phyloP scores from a whole-genome alignment of 23 tunicate species.

The Trididemnum nubilum region DNA sequence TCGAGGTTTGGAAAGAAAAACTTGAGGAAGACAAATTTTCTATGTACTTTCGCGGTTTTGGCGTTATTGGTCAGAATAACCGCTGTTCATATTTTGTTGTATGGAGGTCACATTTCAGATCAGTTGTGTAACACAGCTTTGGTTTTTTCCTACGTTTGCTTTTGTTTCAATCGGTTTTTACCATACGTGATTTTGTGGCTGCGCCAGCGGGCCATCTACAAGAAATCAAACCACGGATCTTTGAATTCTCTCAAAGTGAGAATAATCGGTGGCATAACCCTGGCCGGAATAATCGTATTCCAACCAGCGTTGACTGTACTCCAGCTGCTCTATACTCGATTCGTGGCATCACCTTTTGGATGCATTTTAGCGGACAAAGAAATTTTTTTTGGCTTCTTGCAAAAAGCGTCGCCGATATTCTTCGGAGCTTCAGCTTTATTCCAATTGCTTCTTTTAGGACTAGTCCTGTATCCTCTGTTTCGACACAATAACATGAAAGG shows the following conservation, averaged over 20 bases:
- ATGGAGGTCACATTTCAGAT: constrained; percentile 10
- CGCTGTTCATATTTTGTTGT: not conserved
- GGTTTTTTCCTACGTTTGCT: not conserved
- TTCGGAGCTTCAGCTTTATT: constrained; percentile 9
- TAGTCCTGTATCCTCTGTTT: constrained; percentile 8
- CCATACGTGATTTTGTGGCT: constrained; percentile 29
- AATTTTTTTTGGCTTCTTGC: not conserved
- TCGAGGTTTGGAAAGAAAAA: not conserved
- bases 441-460: constrained; percentile 14
- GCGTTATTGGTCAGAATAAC: constrained; percentile 9
- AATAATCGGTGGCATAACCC: not conserved
- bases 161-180: constrained; percentile 1
- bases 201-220: constrained; percentile 12
- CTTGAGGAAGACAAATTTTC: not conserved
- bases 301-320: constrained; percentile 8
- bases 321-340: constrained; percentile 8
- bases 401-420: constrained; percentile 17
- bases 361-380: constrained; percentile 1
- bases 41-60: constrained; percentile 1
- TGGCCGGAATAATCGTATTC: constrained; percentile 10
- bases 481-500: not conserved
- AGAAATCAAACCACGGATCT: not conserved
- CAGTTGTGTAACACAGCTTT: not conserved
- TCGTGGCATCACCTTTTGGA: not conserved
- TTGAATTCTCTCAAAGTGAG: not conserved